phyloP scores from a whole-genome alignment of 2,888 invertebrate species.

The Drosophila acutilabella region DNA sequence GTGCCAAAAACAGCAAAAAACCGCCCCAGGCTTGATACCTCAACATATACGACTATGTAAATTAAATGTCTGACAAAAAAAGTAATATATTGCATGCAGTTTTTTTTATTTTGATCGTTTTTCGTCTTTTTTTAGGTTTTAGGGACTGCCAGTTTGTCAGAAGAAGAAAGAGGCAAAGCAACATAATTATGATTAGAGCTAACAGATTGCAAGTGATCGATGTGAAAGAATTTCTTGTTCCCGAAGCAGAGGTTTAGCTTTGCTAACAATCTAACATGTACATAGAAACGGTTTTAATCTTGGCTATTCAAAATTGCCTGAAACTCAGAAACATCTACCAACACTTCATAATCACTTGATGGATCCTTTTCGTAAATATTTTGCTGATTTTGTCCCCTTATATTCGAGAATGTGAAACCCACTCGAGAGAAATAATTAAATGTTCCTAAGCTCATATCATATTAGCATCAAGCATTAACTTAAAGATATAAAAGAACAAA shows the following conservation, averaged over 20 bases:
- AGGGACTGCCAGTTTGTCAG: constrained; percentile 21
- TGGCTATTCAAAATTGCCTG: no score
- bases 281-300: no score
- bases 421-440: no score
- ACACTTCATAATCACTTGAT: no score
- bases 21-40: constrained; percentile 6
- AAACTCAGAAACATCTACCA: no score
- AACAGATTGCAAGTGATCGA: constrained; percentile 2
- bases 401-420: no score
- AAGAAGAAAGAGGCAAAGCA: neutral
- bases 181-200: constrained; percentile 16
- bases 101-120: constrained; percentile 7
- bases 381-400: no score
- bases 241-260: neutral
- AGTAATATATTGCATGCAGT: constrained; percentile 23
- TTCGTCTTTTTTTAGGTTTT: constrained; percentile 2
- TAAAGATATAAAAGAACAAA: no score
- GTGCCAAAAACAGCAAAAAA: constrained; percentile 55
- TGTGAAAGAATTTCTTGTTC: neutral
- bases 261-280: no score
- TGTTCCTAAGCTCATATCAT: no score
- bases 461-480: no score
- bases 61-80: constrained; percentile 57
- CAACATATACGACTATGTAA: constrained; percentile 46
- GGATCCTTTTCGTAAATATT: no score